phyloP scores from a whole-genome alignment of 2,113 vertebrate genomes.

The Cairina moschata region DNA sequence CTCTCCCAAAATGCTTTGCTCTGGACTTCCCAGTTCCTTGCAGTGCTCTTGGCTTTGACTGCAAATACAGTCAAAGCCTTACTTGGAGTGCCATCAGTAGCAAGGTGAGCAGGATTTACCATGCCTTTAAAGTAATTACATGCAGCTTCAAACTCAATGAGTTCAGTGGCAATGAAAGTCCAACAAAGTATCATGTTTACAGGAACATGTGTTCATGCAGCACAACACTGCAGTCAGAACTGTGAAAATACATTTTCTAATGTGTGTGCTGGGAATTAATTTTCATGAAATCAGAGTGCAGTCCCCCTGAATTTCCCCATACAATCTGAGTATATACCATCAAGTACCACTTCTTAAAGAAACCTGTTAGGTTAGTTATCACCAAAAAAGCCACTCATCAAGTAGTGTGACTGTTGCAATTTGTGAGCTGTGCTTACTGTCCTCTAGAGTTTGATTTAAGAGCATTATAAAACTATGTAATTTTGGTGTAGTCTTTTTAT shows the following conservation, averaged over 20 bases:
- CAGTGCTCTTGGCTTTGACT: background rate
- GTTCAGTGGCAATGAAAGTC: conserved; percentile 5
- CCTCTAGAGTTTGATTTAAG: conserved; percentile 71
- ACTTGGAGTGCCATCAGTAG: background rate
- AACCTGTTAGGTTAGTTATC: conserved; percentile 51
- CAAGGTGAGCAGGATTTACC: conserved; percentile 48
- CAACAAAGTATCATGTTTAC: background rate
- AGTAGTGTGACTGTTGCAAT: conserved; percentile 33
- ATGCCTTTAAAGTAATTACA: conserved; percentile 43
- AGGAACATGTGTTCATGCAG: background rate
- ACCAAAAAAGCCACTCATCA: conserved; percentile 29
- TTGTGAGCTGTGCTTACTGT: background rate
- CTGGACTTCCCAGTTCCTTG: background rate
- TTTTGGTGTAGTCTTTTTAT: conserved; percentile 74
- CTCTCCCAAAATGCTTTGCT: background rate
- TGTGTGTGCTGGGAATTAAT: background rate
- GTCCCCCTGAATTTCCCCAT: background rate
- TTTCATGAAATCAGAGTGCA: background rate
- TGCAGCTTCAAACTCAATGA: conserved; percentile 25
- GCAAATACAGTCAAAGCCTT: background rate
- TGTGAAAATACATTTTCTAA: conserved; percentile 28
- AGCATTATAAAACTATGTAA: conserved; percentile 74
- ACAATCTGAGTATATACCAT: background rate
- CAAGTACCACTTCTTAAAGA: background rate
- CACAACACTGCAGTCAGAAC: background rate